Evolutionary conservation across 64 coral and sea anemone species (phyloP).

Genomic region (Acropora tenuis): DNA sequence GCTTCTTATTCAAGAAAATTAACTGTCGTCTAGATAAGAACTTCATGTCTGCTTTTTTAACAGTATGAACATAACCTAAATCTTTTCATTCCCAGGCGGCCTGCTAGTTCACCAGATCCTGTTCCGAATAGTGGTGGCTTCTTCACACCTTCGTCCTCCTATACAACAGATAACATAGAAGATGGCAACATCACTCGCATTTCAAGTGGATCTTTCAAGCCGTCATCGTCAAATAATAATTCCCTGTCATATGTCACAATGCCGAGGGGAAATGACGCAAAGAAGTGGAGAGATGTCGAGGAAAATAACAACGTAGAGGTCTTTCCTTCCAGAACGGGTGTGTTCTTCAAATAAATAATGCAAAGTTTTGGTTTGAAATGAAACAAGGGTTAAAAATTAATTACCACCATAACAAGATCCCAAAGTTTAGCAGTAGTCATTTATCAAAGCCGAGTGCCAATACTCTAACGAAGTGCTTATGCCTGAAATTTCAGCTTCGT

Average conservation of each 20-base stretch:
- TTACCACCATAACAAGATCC: too few species aligned
- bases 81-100: constrained; percentile 24
- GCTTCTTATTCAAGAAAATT: too few species aligned
- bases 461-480: too few species aligned
- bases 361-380: too few species aligned
- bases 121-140: constrained; percentile 33
- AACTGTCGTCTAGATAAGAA: too few species aligned
- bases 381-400: too few species aligned
- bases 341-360: not conserved
- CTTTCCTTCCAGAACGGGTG: constrained; percentile 14
- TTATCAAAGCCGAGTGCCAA: too few species aligned
- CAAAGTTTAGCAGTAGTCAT: too few species aligned
- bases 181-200: constrained; percentile 38
- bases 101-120: not conserved
- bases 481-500: too few species aligned
- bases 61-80: too few species aligned
- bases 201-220: constrained; percentile 72
- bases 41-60: too few species aligned
- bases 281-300: constrained; percentile 46
- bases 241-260: constrained; percentile 79
- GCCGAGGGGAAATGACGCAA: constrained; percentile 65
- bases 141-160: constrained; percentile 24
- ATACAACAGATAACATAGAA: constrained; percentile 63
- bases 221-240: constrained; percentile 53
- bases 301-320: constrained; percentile 67